Percentiles rank a stretch among this genome's conserved stretches.
Conservation (phyloP, 2,888 invertebrate species). For the Acholoe squamosa region DNA sequence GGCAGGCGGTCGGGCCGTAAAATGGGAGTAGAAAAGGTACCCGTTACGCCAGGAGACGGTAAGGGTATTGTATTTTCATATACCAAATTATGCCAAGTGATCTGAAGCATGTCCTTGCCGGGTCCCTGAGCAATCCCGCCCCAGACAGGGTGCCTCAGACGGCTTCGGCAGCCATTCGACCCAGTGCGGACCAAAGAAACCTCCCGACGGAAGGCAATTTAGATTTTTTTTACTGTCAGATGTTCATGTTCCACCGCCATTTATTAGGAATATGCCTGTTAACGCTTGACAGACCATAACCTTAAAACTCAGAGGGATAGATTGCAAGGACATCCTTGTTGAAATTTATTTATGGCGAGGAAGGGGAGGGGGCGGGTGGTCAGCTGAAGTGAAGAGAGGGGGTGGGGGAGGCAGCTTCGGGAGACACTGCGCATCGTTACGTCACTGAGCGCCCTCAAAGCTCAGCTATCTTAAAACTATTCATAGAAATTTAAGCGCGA, state of each 20-base stretch:
- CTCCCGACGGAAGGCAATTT: background rate
- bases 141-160: slow-evolving; percentile 30
- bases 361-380: slow-evolving; percentile 31
- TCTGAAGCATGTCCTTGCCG: background rate
- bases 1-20: slow-evolving; percentile 56
- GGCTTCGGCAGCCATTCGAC: background rate
- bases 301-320: too few relatives aligned
- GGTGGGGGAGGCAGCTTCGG: background rate
- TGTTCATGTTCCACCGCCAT: too few relatives aligned
- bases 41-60: slow-evolving; percentile 54
- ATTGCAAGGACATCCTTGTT: too few relatives aligned
- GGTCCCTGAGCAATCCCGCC: background rate
- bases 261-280: too few relatives aligned
- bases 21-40: slow-evolving; percentile 59
- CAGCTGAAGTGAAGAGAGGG: background rate
- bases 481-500: too few relatives aligned
- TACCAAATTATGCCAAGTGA: background rate
- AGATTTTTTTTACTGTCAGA: too few relatives aligned
- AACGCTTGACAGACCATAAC: too few relatives aligned
- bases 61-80: background rate
- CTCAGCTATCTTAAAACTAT: too few relatives aligned
- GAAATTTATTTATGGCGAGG: background rate
- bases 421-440: background rate
- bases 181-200: background rate
- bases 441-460: background rate